phyloP scores from a whole-genome alignment of 2,113 vertebrate genomes.

The Probosciger aterrimus region DNA sequence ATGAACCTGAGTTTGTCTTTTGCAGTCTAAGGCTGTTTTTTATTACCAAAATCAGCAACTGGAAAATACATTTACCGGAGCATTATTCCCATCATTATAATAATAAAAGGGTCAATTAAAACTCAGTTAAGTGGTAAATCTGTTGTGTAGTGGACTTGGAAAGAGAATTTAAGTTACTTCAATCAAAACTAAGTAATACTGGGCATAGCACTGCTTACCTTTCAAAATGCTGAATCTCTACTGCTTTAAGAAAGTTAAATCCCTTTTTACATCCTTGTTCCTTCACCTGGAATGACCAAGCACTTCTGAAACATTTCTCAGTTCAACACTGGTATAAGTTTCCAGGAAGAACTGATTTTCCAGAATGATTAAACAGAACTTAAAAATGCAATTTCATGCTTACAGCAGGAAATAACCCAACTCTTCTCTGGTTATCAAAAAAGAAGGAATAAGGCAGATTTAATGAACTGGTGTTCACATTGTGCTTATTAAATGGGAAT shows the following conservation, averaged over 20 bases:
- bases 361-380: not conserved
- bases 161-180: not conserved
- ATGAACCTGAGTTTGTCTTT: not conserved
- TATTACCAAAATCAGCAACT: constrained; percentile 38
- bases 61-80: constrained; percentile 42
- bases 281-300: not conserved
- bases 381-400: not conserved
- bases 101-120: constrained; percentile 46
- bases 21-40: not conserved
- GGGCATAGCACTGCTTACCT: not conserved
- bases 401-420: not conserved
- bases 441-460: not conserved
- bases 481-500: not conserved
- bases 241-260: not conserved
- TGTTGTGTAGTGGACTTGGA: not conserved
- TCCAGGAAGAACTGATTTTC: not conserved
- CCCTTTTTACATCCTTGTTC: not conserved
- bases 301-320: not conserved
- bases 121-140: constrained; percentile 42
- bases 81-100: constrained; percentile 29
- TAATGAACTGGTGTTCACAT: not conserved
- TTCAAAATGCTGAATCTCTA: not conserved
- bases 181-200: not conserved
- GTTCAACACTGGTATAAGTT: not conserved
- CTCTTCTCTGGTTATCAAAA: not conserved